Evolutionary conservation across 2,797 vertebrate species (phyloP).

Genomic region (Mastacembelus armatus): DNA sequence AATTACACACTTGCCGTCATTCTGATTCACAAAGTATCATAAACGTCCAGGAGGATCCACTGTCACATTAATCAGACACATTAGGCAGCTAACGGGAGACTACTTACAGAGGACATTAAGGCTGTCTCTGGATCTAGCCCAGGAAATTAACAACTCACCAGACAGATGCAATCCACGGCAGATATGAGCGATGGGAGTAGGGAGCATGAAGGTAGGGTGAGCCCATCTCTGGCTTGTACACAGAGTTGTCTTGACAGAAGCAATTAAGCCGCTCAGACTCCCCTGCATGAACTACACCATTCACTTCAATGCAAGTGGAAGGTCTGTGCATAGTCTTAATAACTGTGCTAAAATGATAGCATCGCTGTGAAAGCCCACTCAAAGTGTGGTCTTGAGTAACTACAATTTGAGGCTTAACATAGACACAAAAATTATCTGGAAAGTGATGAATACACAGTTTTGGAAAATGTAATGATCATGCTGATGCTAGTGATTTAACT

Average conservation of each 20-base stretch:
- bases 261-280: slow-evolving; percentile 73
- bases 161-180: slow-evolving; percentile 79
- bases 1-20: slow-evolving; percentile 76
- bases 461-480: neutral
- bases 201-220: slow-evolving; percentile 72
- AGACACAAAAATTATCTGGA: slow-evolving; percentile 1
- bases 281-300: slow-evolving; percentile 41
- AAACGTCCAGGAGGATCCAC: slow-evolving; percentile 80
- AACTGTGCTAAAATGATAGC: slow-evolving; percentile 8
- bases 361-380: slow-evolving; percentile 20
- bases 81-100: slow-evolving; percentile 81
- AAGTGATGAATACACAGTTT: slow-evolving; percentile 20
- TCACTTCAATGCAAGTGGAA: slow-evolving; percentile 39
- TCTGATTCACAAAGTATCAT: slow-evolving; percentile 80
- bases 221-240: slow-evolving; percentile 65
- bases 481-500: slow-evolving; percentile 1
- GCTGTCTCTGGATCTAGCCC: slow-evolving; percentile 78
- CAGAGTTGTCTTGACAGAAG: slow-evolving; percentile 75
- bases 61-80: slow-evolving; percentile 82
- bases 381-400: slow-evolving; percentile 15
- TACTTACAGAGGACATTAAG: slow-evolving; percentile 81
- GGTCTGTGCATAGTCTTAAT: slow-evolving; percentile 29
- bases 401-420: slow-evolving; percentile 11
- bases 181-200: slow-evolving; percentile 79
- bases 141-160: slow-evolving; percentile 84